phyloP scores from a whole-genome alignment of 2,888 invertebrate species.

The Troides helena region DNA sequence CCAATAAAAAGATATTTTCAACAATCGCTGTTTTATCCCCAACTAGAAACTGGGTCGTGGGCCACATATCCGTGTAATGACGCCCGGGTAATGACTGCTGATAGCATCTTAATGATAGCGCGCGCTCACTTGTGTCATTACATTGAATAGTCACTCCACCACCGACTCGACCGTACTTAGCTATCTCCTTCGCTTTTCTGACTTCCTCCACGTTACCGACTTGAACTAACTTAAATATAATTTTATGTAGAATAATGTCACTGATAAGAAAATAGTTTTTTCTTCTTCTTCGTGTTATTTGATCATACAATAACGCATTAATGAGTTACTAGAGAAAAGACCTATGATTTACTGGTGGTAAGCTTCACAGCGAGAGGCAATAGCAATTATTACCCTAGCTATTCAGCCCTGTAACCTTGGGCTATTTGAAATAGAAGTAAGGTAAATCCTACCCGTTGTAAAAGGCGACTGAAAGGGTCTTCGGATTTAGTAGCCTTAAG shows the following conservation, averaged over 20 bases:
- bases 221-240: not conserved
- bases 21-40: slow-evolving; percentile 17
- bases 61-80: slow-evolving; percentile 42
- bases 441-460: too few species aligned
- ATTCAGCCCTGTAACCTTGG: too few species aligned
- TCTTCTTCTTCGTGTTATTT: not conserved
- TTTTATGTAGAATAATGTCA: not conserved
- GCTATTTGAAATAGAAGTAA: too few species aligned
- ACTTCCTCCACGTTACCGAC: slow-evolving; percentile 12
- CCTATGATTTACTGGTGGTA: too few species aligned
- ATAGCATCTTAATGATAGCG: slow-evolving; percentile 70
- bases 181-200: slow-evolving; percentile 28
- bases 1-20: not conserved
- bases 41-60: slow-evolving; percentile 28
- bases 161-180: slow-evolving; percentile 32
- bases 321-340: too few species aligned
- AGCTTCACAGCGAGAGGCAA: too few species aligned
- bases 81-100: slow-evolving; percentile 58
- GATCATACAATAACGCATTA: too few species aligned
- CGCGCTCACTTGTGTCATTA: slow-evolving; percentile 59
- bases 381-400: too few species aligned
- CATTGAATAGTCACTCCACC: slow-evolving; percentile 43
- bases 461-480: too few species aligned
- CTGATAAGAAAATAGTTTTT: not conserved
- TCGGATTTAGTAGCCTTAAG: too few species aligned